phyloP scores from a whole-genome alignment of 1,140 invertebrate species.

The Drosophila oshimai region DNA sequence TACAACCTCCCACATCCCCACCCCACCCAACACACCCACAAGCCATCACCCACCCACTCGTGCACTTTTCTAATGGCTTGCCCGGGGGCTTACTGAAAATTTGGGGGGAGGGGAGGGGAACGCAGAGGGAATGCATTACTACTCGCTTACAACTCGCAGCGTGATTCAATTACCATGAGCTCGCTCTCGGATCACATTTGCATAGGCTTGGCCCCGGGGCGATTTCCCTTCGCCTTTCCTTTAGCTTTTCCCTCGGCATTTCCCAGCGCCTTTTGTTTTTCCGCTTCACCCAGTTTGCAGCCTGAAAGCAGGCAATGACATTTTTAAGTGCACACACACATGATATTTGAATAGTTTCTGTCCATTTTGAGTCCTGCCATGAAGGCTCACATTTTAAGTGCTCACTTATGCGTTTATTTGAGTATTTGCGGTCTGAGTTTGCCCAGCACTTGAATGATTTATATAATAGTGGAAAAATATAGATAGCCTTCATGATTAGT shows the following conservation, averaged over 20 bases:
- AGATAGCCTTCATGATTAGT: neutral
- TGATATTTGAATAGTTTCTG: conserved; percentile 10
- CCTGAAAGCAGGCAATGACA: conserved; percentile 31
- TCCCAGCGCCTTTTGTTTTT: conserved; percentile 1
- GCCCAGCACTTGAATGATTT: neutral
- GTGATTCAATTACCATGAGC: conserved; percentile 76
- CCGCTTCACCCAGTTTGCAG: conserved; percentile 31
- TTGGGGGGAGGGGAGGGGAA: neutral
- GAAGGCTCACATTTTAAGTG: conserved; percentile 18
- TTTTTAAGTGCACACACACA: conserved; percentile 22
- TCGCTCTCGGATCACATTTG: conserved; percentile 59
- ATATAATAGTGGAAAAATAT: neutral
- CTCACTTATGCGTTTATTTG: conserved; percentile 24
- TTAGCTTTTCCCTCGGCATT: conserved; percentile 12
- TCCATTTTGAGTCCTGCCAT: neutral
- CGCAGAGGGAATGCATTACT: conserved; percentile 54
- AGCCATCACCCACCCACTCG: conserved; percentile 10
- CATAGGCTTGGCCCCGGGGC: conserved; percentile 50
- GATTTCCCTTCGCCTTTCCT: neutral
- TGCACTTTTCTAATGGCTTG: conserved; percentile 73
- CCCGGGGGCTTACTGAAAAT: conserved; percentile 10
- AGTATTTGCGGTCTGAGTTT: conserved; percentile 13
- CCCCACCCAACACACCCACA: neutral
- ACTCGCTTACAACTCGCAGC: conserved; percentile 71
- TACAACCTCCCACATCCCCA: neutral